Evolutionary conservation across 2,797 vertebrate species (phyloP).

Genomic region (Lacerta bilineata): DNA sequence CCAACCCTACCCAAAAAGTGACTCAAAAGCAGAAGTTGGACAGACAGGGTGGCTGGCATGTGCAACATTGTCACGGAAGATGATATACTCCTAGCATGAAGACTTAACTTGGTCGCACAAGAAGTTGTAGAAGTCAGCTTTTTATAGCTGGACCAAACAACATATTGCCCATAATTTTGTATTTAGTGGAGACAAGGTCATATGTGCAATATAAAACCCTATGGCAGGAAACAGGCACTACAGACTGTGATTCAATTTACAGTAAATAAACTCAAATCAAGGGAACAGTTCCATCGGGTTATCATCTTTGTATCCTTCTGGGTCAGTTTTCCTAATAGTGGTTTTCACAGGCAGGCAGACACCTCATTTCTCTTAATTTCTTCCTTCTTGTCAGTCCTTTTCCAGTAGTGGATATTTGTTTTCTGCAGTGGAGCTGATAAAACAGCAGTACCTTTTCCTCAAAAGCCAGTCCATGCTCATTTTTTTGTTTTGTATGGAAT

Average conservation of each 20-base stretch:
- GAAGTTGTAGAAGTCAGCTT: neutral
- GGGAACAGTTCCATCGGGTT: constrained; percentile 3
- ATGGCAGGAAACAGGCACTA: neutral
- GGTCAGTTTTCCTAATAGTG: neutral
- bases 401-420: constrained; percentile 13
- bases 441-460: constrained; percentile 34
- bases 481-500: neutral
- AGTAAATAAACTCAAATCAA: constrained; percentile 19
- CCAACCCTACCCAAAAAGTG: neutral
- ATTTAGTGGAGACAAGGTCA: neutral
- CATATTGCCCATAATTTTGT: neutral
- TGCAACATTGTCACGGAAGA: neutral
- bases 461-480: neutral
- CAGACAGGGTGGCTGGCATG: neutral
- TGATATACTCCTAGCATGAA: neutral
- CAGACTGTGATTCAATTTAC: neutral
- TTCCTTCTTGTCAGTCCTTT: neutral
- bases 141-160: neutral
- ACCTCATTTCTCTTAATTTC: constrained; percentile 37
- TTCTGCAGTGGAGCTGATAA: neutral
- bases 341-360: neutral
- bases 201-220: neutral
- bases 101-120: neutral
- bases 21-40: neutral
- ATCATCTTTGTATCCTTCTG: constrained; percentile 8